Conservation (phyloP, 2,797 vertebrate species). For the Lutjanus argentimaculatus region DNA sequence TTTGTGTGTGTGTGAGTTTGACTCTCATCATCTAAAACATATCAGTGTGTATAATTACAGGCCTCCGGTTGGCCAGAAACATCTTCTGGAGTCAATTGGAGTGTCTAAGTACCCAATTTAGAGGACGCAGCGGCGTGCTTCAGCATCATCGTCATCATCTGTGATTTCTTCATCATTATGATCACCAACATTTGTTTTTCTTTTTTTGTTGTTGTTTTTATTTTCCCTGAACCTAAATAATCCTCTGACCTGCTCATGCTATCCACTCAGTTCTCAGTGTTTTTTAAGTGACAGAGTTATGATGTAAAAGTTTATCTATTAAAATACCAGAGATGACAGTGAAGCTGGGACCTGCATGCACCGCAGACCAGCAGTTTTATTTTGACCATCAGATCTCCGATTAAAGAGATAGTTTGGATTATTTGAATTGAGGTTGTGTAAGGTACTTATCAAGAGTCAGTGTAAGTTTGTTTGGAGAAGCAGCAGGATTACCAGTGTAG, state of each 20-base stretch:
- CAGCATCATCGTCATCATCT: constrained; percentile 14
- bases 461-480: too few relatives aligned
- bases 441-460: too few relatives aligned
- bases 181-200: constrained; percentile 26
- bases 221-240: not conserved
- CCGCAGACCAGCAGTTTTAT: not conserved
- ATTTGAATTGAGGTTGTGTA: too few relatives aligned
- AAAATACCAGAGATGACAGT: not conserved
- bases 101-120: constrained; percentile 61
- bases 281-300: not conserved
- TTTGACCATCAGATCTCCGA: not conserved
- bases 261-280: too few relatives aligned
- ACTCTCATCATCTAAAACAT: constrained; percentile 70
- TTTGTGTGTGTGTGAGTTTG: constrained; percentile 31
- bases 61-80: constrained; percentile 60
- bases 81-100: constrained; percentile 67
- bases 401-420: too few relatives aligned
- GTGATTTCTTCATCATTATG: constrained; percentile 18
- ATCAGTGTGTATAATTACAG: constrained; percentile 74
- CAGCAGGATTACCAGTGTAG: too few relatives aligned
- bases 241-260: not conserved
- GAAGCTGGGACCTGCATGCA: not conserved
- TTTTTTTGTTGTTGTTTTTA: not conserved
- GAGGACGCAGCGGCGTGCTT: constrained; percentile 42
- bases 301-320: not conserved